Percentiles rank a stretch among this genome's conserved stretches.
phyloP scores from a whole-genome alignment of 2,113 vertebrate genomes.

The Phoxinus phoxinus region DNA sequence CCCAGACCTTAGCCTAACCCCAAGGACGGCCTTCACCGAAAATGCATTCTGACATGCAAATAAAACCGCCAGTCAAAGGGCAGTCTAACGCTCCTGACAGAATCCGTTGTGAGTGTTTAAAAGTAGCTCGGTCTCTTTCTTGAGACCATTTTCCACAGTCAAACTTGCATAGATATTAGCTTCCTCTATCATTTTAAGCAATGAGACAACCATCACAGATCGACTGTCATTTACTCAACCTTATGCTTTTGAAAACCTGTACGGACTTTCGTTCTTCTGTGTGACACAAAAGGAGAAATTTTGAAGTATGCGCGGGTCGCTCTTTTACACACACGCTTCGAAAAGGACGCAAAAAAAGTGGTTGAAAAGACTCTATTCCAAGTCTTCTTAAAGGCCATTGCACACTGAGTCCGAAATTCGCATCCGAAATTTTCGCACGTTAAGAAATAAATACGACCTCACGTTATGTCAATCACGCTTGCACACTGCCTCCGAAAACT shows the following conservation, averaged over 20 bases:
- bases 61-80: slow-evolving; percentile 37
- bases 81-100: slow-evolving; percentile 14
- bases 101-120: slow-evolving; percentile 33
- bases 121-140: slow-evolving; percentile 26
- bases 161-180: slow-evolving; percentile 41
- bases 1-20: slow-evolving; percentile 18
- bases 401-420: too few relatives aligned
- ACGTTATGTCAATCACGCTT: too few relatives aligned
- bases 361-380: not conserved
- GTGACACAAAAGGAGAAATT: not conserved
- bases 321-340: too few relatives aligned
- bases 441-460: too few relatives aligned
- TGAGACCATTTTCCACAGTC: slow-evolving; percentile 21
- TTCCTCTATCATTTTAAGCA: slow-evolving; percentile 21
- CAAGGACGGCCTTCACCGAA: slow-evolving; percentile 38
- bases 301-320: too few relatives aligned
- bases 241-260: not conserved
- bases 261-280: not conserved
- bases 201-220: slow-evolving; percentile 37
- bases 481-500: too few relatives aligned
- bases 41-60: slow-evolving; percentile 54
- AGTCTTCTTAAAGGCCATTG: too few relatives aligned
- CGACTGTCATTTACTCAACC: not conserved
- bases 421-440: too few relatives aligned
- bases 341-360: too few relatives aligned